Evolutionary conservation across 2,113 vertebrate genomes (phyloP), one percentile per base, ranked within the genome.

Genomic region (Oenanthe melanoleuca): DNA sequence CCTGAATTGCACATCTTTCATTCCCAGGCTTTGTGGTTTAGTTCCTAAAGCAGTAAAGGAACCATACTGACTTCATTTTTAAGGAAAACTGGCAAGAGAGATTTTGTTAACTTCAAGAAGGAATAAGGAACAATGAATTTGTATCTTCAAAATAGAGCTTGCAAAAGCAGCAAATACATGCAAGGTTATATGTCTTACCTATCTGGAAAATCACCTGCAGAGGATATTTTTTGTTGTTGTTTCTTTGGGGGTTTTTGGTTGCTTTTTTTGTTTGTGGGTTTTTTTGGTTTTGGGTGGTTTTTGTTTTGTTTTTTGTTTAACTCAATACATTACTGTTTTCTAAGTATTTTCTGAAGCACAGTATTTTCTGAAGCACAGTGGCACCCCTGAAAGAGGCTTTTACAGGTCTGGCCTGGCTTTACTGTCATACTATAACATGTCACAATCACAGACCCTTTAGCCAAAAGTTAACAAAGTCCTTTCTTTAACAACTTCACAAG

Each of bases 51-150:
- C 34, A 89, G 14, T 26, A 66, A 42, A 3, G 26, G 50, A 65
- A 74, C 6, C 26, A 8, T 16, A 33, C 1, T 64, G 42, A 40
- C 25, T 57, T 22, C 4, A 29, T 22, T 69, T 75, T 53, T 29
- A 95, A 95, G 67, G 21, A 92, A 97, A 70, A 12, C 50, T 37
- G 84, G 86, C n/a, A 95, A 82, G 67, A 77, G 47, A 64, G 56
- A 55, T 52, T 96, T 92, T 84, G 24, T 73, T 15, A 94, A 92
- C 33, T 91, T 86, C 77, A 95, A 59, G 53, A 91, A 88, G 37
- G 86, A 95, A 78, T 72, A 86, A 96, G 37, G 26, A 15, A 47
- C 52, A 88, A 59, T 16, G 7, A 40, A 42, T 52, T 28, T 64
- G 8, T 61, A 26, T 37, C 26, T 73, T 71, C 34, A 31, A 67